phyloP scores from a whole-genome alignment of 1,140 invertebrate species.

The Drosophila ananassae region DNA sequence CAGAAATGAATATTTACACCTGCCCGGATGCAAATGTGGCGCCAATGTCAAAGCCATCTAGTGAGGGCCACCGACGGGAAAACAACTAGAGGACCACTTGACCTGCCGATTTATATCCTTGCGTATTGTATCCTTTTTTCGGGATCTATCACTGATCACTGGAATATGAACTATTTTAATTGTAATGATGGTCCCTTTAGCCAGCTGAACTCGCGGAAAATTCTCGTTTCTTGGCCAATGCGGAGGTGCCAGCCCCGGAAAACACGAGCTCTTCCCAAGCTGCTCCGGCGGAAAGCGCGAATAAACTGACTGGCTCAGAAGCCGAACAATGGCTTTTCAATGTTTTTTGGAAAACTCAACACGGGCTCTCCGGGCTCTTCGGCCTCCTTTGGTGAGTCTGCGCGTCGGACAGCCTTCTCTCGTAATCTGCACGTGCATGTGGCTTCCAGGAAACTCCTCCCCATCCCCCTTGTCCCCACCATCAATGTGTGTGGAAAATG shows the following conservation, averaged over 20 bases:
- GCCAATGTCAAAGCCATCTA: conserved; percentile 68
- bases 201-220: conserved; percentile 1
- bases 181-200: not conserved
- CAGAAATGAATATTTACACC: conserved; percentile 66
- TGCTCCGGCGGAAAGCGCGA: conserved; percentile 55
- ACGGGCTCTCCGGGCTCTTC: conserved; percentile 16
- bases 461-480: not conserved
- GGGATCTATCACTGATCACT: conserved; percentile 1
- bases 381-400: conserved; percentile 60
- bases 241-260: conserved; percentile 2
- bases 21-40: conserved; percentile 32
- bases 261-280: conserved; percentile 18
- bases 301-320: conserved; percentile 58
- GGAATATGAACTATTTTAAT: not conserved
- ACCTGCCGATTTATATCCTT: conserved; percentile 1
- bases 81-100: conserved; percentile 5
- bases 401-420: conserved; percentile 31
- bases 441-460: conserved; percentile 46
- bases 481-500: conserved; percentile 39
- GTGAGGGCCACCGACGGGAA: conserved; percentile 34
- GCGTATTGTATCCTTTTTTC: not conserved
- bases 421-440: conserved; percentile 60
- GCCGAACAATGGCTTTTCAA: conserved; percentile 37
- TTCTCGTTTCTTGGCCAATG: conserved; percentile 16
- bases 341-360: conserved; percentile 48